Evolutionary conservation across 2,113 vertebrate species (phyloP), one percentile per base, ranked within the genome.

Genomic region (Pelusios castaneus): DNA sequence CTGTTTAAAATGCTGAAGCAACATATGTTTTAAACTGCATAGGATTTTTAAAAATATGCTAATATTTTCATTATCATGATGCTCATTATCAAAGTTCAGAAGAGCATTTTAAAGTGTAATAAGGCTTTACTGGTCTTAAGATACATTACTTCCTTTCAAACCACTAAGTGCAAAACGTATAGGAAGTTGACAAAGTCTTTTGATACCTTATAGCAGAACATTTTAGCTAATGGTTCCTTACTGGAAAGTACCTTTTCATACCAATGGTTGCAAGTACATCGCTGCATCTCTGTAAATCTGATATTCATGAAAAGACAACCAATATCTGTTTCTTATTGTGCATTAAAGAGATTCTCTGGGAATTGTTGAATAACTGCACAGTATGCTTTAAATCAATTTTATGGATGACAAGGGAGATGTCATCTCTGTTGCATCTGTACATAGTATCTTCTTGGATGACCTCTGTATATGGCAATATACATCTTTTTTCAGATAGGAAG

Each of bases 251-350:
- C 89, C 76, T 95, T 93, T 95, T 95, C 93, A 95, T 94, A 96
- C 95, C 96, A 91, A 84, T 12, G 84, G 90, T 79, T 96, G 85
- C 79, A 93, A 97, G 93, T 83, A 67, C 47, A 34, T 93, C 54
- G 87, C 91, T 75, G 29, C 90, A 82, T 80, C 89, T 95, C 89
- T 96, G n/a, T 96, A 95, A 97, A 85, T 84, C 88, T 95, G 95
- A 97, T 95, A 95, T 84, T 87, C 86, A 70, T 94, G 94, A 85
- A 90, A 94, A 91, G 93, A 92, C 91, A 89, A 96, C 77, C 82
- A 79, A 96, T 88, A 87, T 97, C 96, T 98, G 95, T 96, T 97
- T 97, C 97, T 97, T 97, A 97, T 76, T 96, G 96, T 96, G 88
- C 88, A 94, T 91, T 96, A 97, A 97, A 80, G 90, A 91, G 75